Conservation (phyloP, 2,888 invertebrate species). For the Drosophila hamatofila region DNA sequence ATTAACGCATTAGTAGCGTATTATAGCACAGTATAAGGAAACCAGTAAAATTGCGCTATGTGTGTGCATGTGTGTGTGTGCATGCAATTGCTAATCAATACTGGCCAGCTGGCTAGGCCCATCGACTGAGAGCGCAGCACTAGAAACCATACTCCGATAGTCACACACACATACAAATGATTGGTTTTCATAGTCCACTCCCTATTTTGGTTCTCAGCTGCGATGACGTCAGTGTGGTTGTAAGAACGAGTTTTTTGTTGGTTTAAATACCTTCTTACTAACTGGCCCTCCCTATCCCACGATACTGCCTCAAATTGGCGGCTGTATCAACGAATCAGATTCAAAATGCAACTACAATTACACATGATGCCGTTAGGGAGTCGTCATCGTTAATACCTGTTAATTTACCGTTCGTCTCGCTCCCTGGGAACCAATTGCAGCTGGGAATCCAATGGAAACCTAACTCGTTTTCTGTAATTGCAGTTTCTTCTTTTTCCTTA, state of each 20-base stretch:
- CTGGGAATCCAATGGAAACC: slow-evolving; percentile 40
- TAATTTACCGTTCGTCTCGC: slow-evolving; percentile 59
- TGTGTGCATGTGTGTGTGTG: slow-evolving; percentile 27
- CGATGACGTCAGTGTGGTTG: slow-evolving; percentile 78
- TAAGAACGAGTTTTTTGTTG: slow-evolving; percentile 69
- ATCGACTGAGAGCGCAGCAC: slow-evolving; percentile 41
- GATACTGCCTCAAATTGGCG: slow-evolving; percentile 18
- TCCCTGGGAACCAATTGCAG: slow-evolving; percentile 43
- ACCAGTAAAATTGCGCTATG: slow-evolving; percentile 32
- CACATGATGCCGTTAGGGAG: slow-evolving; percentile 76
- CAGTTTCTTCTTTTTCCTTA: slow-evolving; percentile 4
- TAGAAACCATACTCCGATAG: slow-evolving; percentile 4
- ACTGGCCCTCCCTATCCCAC: slow-evolving; percentile 7
- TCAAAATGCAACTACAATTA: slow-evolving; percentile 70
- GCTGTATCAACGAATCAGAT: slow-evolving; percentile 37
- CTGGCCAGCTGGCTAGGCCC: slow-evolving; percentile 64
- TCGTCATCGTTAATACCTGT: slow-evolving; percentile 50
- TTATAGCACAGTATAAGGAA: slow-evolving; percentile 53
- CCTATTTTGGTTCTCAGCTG: slow-evolving; percentile 81
- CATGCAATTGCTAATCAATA: slow-evolving; percentile 68
- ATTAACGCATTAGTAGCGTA: slow-evolving; percentile 70
- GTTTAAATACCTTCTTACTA: slow-evolving; percentile 22
- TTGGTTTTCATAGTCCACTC: slow-evolving; percentile 79
- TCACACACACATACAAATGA: slow-evolving; percentile 57
- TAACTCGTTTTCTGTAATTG: slow-evolving; percentile 37